Evolutionary conservation across 1,140 invertebrate species (phyloP).

Genomic region (Fopius arisanus): DNA sequence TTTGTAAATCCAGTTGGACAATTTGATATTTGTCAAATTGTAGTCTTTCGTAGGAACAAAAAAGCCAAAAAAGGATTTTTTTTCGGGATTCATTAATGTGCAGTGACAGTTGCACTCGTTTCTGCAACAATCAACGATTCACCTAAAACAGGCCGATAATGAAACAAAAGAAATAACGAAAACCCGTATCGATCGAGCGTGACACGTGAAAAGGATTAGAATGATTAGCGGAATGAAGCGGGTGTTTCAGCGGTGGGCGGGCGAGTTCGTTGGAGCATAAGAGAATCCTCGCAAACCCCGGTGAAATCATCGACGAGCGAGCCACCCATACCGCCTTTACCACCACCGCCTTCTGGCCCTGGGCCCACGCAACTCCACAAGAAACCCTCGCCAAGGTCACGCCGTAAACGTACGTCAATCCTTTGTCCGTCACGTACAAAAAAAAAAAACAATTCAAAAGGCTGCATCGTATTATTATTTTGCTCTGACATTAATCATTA

Average conservation of each 20-base stretch:
- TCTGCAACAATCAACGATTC: background rate
- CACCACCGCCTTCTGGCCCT: constrained; percentile 52
- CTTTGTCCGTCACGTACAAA: constrained; percentile 39
- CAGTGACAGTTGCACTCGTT: too few species aligned
- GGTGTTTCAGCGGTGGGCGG: constrained; percentile 59
- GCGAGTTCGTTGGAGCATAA: constrained; percentile 58
- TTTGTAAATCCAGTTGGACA: too few species aligned
- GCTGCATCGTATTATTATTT: constrained; percentile 13
- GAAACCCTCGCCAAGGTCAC: constrained; percentile 50
- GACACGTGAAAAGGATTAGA: constrained; percentile 45
- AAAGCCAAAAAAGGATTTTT: too few species aligned
- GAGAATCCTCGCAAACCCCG: constrained; percentile 50
- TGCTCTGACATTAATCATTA: background rate
- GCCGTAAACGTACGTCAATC: constrained; percentile 57
- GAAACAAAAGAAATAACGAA: constrained; percentile 9
- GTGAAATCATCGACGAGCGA: constrained; percentile 42
- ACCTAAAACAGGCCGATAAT: background rate
- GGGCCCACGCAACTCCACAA: constrained; percentile 51
- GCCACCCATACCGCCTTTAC: constrained; percentile 50
- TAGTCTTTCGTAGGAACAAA: too few species aligned
- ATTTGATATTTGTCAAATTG: too few species aligned
- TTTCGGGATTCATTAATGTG: too few species aligned
- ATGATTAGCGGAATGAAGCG: constrained; percentile 54
- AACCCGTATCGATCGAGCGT: constrained; percentile 37
- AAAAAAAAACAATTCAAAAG: background rate